Percentiles rank a stretch among this genome's conserved stretches.
phyloP scores from a whole-genome alignment of 2,113 vertebrate species.

The Opisthocomus hoazin region DNA sequence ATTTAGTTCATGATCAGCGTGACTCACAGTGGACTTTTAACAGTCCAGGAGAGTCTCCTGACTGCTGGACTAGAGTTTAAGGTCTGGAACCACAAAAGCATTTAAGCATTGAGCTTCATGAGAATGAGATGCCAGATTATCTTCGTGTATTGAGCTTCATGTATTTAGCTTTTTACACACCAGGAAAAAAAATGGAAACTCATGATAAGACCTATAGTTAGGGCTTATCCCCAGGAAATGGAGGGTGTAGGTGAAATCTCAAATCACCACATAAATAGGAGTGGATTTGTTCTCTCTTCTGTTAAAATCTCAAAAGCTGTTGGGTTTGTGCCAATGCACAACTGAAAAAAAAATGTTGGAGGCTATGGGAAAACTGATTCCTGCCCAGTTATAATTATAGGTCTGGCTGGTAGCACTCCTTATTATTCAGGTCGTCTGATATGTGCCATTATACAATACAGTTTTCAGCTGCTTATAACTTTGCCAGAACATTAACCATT shows the following conservation, averaged over 20 bases:
- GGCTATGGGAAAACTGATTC: constrained; percentile 20
- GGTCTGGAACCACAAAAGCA: not conserved
- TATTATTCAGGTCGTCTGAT: constrained; percentile 13
- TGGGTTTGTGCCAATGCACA: not conserved
- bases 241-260: not conserved
- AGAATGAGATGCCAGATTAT: not conserved
- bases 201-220: not conserved
- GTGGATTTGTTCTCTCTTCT: not conserved
- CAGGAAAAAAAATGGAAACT: not conserved
- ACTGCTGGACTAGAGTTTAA: not conserved
- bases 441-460: not conserved
- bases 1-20: not conserved
- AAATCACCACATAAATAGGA: not conserved
- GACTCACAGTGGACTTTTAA: not conserved
- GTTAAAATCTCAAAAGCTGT: not conserved
- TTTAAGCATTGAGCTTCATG: not conserved
- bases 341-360: constrained; percentile 17
- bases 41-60: not conserved
- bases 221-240: not conserved
- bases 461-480: not conserved
- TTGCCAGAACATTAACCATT: constrained; percentile 2
- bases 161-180: too few species aligned
- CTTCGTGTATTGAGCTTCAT: not conserved
- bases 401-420: not conserved
- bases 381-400: constrained; percentile 30